phyloP scores from a whole-genome alignment of 2,888 invertebrate genomes.

The Neoaliturus tenellus region DNA sequence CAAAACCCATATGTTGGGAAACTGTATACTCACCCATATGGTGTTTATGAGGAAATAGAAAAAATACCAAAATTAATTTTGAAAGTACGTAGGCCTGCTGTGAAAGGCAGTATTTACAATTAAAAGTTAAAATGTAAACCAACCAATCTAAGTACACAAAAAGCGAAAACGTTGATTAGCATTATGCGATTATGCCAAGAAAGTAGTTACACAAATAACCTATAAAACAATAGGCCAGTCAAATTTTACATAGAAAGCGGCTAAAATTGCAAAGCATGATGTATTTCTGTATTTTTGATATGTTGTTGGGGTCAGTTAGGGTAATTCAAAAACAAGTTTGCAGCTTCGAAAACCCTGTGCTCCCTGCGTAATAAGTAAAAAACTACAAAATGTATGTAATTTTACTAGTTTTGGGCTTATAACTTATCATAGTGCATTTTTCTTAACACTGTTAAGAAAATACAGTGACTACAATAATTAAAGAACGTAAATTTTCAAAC shows the following conservation, averaged over 20 bases:
- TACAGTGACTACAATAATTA: not conserved
- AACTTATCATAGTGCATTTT: not conserved
- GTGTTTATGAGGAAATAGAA: no score
- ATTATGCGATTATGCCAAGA: no score
- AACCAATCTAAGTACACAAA: no score
- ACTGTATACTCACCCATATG: no score
- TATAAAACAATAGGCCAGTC: not conserved
- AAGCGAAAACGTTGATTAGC: no score
- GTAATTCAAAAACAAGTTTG: not conserved
- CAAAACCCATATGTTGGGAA: no score
- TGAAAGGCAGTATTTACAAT: no score
- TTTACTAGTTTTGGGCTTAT: not conserved
- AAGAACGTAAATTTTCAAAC: not conserved
- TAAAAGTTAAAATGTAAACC: no score
- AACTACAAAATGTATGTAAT: not conserved
- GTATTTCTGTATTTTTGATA: slow-evolving; percentile 7
- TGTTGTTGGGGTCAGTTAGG: not conserved
- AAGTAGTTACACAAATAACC: no score
- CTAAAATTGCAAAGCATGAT: not conserved
- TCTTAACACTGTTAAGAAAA: not conserved
- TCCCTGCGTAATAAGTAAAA: slow-evolving; percentile 3
- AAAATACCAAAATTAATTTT: no score
- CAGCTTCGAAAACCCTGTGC: slow-evolving; percentile 10
- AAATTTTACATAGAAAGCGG: not conserved
- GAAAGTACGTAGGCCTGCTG: no score